phyloP scores from a whole-genome alignment of 1,140 invertebrate genomes.

The Trichonephila inaurata region DNA sequence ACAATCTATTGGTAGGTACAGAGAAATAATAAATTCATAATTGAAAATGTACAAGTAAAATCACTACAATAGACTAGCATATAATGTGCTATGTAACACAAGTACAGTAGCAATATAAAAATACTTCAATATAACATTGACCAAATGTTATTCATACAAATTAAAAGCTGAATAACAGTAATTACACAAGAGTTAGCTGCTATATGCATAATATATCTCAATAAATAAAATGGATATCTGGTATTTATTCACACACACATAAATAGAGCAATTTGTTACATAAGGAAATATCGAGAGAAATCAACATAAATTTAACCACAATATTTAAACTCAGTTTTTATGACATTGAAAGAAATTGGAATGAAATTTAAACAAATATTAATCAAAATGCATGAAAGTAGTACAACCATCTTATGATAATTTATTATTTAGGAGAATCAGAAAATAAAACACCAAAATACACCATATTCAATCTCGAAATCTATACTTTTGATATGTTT shows the following conservation, averaged over 20 bases:
- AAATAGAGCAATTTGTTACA: not conserved
- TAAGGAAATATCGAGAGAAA: too few species aligned
- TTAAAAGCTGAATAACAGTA: not conserved
- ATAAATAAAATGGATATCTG: constrained; percentile 11
- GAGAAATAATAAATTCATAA: constrained; percentile 1
- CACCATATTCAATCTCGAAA: not conserved
- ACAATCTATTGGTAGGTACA: not conserved
- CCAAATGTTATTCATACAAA: not conserved
- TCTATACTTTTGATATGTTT: not conserved
- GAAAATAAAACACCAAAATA: not conserved
- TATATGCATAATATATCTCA: constrained; percentile 1
- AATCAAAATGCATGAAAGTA: not conserved
- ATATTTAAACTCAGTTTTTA: too few species aligned
- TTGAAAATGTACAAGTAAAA: constrained; percentile 50
- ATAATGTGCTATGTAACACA: constrained; percentile 27
- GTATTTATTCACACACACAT: not conserved
- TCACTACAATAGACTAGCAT: constrained; percentile 65
- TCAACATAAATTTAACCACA: too few species aligned
- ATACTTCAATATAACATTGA: constrained; percentile 44
- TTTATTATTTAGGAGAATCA: not conserved
- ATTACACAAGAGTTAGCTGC: constrained; percentile 15
- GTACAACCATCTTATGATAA: not conserved
- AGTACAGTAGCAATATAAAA: constrained; percentile 60
- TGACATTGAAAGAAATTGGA: not conserved
- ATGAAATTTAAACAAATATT: not conserved